These are phyloP conservation scores for Gallinago solitaria DNA, from an alignment of 2,797 vertebrate species.

Conservation along the genomic window DNA sequence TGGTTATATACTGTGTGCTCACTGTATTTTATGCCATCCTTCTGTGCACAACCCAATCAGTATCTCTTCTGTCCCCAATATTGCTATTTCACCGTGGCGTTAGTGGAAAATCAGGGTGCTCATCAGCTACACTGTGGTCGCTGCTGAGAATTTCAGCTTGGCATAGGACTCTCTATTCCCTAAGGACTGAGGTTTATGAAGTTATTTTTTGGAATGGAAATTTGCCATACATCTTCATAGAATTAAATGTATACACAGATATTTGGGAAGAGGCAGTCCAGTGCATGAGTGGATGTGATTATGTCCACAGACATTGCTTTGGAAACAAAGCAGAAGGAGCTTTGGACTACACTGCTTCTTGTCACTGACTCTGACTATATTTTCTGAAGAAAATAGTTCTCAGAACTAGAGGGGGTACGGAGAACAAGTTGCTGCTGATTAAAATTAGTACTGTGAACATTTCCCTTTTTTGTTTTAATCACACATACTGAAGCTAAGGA, in stretches of 20 bases:
- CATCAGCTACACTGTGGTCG: background rate
- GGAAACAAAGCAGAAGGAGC: background rate
- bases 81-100: background rate
- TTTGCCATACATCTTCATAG: background rate
- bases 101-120: background rate
- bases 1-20: background rate
- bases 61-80: background rate
- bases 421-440: background rate
- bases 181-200: background rate
- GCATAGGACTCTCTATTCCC: background rate
- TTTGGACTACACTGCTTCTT: background rate
- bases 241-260: background rate
- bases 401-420: background rate
- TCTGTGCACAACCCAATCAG: background rate
- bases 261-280: background rate
- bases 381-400: background rate
- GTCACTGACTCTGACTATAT: background rate
- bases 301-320: background rate
- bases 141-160: background rate
- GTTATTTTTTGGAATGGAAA: background rate
- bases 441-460: background rate
- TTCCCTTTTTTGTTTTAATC: background rate
- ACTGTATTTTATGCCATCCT: background rate
- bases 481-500: background rate
- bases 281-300: background rate